Conservation (phyloP, 2,888 invertebrate species). For the Metalampra italica region DNA sequence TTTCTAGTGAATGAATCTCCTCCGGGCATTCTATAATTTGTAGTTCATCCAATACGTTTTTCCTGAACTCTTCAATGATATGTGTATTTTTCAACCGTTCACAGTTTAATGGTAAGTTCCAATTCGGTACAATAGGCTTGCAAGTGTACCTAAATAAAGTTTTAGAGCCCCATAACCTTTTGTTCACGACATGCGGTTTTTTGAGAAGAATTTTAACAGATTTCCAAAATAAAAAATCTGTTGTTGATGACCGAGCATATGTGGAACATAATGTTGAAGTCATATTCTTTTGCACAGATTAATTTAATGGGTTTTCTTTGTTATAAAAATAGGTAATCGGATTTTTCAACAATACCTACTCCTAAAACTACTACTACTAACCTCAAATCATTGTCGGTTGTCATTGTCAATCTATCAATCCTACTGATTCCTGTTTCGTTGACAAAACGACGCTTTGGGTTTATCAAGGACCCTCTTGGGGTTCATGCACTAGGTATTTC, state of each 20-base stretch:
- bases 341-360: too few species aligned
- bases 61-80: conserved; percentile 20
- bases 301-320: too few species aligned
- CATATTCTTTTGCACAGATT: not conserved
- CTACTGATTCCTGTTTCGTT: too few species aligned
- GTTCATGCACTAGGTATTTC: too few species aligned
- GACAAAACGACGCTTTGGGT: too few species aligned
- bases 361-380: too few species aligned
- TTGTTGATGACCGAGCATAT: conserved; percentile 7
- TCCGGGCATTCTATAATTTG: conserved; percentile 14
- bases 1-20: conserved; percentile 23
- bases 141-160: conserved; percentile 30
- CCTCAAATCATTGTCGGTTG: too few species aligned
- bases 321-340: too few species aligned
- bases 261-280: not conserved
- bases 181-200: conserved; percentile 86
- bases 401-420: too few species aligned
- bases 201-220: conserved; percentile 80
- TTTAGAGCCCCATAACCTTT: conserved; percentile 80
- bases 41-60: conserved; percentile 18
- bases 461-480: too few species aligned
- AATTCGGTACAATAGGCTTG: conserved; percentile 15
- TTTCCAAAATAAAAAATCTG: conserved; percentile 77
- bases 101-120: conserved; percentile 16
- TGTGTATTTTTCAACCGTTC: conserved; percentile 7